Conservation (phyloP, 2,888 invertebrate genomes). For the Caenorhabditis auriculariae region DNA sequence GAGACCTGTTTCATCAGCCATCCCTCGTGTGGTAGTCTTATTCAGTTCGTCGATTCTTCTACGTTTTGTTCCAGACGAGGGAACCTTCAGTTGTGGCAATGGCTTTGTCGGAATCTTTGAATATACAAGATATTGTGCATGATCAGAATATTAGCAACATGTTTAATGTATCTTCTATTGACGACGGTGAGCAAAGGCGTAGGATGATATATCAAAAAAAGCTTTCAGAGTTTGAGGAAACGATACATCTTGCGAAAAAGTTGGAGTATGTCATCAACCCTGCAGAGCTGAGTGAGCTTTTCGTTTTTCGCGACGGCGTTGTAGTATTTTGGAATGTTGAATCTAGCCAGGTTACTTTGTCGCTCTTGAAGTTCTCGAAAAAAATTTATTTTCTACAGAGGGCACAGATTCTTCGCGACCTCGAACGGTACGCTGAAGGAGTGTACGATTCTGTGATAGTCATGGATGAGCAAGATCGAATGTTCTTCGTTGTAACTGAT, state of each 20-base stretch:
- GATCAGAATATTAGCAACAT: constrained; percentile 32
- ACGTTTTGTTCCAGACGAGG: constrained; percentile 23
- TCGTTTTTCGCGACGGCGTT: constrained; percentile 55
- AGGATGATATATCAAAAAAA: not conserved
- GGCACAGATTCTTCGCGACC: constrained; percentile 34
- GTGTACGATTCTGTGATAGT: constrained; percentile 35
- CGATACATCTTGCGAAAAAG: constrained; percentile 47
- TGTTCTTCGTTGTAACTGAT: constrained; percentile 31
- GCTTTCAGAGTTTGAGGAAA: constrained; percentile 48
- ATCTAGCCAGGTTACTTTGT: constrained; percentile 19
- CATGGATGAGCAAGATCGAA: constrained; percentile 37
- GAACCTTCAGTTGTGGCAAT: constrained; percentile 47
- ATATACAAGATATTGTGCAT: constrained; percentile 29
- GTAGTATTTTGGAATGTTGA: constrained; percentile 58
- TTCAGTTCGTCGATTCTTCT: too few relatives aligned
- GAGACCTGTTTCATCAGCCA: constrained; percentile 16
- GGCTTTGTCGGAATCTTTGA: constrained; percentile 45
- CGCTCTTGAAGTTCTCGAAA: too few relatives aligned
- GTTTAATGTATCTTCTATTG: constrained; percentile 44
- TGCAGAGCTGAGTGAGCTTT: constrained; percentile 44
- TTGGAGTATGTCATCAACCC: constrained; percentile 47
- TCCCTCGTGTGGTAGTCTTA: constrained; percentile 7
- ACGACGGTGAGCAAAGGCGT: constrained; percentile 35
- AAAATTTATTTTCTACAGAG: too few relatives aligned
- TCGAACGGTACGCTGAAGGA: constrained; percentile 28